These are phyloP conservation scores for Maccullochella peelii DNA, from an alignment of 2,113 vertebrate genomes.

Conservation along the genomic window DNA sequence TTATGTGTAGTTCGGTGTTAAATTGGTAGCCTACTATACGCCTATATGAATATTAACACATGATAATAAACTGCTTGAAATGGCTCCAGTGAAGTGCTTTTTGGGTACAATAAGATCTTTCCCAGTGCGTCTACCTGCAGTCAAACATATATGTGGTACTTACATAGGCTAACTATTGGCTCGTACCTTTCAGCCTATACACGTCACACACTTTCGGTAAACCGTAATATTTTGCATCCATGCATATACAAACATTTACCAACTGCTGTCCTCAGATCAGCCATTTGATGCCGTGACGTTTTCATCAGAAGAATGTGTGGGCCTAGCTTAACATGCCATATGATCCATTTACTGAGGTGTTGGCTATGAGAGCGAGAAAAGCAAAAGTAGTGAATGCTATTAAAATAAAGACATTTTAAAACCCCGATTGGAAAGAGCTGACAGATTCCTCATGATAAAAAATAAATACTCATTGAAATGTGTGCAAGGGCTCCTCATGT, in stretches of 20 bases:
- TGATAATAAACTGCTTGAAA: neutral
- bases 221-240: neutral
- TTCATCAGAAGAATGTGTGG: neutral
- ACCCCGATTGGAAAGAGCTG: neutral
- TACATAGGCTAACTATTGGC: neutral
- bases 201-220: neutral
- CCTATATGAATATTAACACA: neutral
- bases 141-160: neutral
- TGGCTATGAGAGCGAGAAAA: neutral
- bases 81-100: neutral
- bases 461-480: neutral
- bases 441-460: neutral
- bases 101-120: neutral
- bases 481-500: neutral
- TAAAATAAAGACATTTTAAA: neutral
- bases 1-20: neutral
- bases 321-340: neutral
- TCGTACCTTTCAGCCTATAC: neutral
- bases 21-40: neutral
- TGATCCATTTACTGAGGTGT: neutral
- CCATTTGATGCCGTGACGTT: neutral
- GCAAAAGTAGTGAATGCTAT: neutral
- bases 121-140: neutral
- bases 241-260: neutral
- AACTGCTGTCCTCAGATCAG: neutral